Base-by-base conservation (phyloP, 2,113 vertebrate species). In the Jaculus jaculus region DNA sequence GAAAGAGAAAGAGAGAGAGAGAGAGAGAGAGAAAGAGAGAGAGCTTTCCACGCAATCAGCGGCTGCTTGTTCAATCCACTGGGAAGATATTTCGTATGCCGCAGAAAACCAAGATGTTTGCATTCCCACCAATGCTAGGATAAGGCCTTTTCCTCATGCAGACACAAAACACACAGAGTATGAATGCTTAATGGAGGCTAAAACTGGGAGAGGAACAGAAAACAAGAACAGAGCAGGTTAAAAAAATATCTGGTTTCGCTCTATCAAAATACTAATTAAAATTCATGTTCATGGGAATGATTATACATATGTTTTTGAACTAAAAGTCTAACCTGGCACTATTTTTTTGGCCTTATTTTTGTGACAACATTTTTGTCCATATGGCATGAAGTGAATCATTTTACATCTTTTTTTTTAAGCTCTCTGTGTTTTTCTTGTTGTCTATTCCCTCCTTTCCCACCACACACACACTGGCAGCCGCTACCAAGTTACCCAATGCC, bases 361-460 rank as follows among this genome's bases (percentile, higher is more conserved):
- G 97, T 98, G 98, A 98, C 98, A 98, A 98, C 97, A 98, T 98
- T 98, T 97, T 97, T 97, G 97, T 93, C 98, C 98, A 98, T 98
- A 98, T 98, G 98, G 98, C 97, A 97, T 92, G 93, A 97, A 98
- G 97, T 97, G 98, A 98, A 98, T 98, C 97, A 98, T 98, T 98
- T 97, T 97, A 98, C 98, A 97, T 98, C 97, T 95, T 98, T 98
- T 98, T 98, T 98, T 98, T 97, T 97, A 98, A 98, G 95, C 93
- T 96, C 97, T 98, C 95, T 97, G 97, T 98, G 97, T 98, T 98
- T 97, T 97, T 98, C 97, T 97, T 95, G 80, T 98, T 95, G 80
- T 98, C 98, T 98, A 96, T 97, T 98, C 97, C 97, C 96, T 97
- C 97, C 96, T 96, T 97, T 97, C 96, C 95, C 96, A 98, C 97